Base-by-base conservation (phyloP, 2,797 vertebrate genomes). In the Sardinella longiceps region DNA sequence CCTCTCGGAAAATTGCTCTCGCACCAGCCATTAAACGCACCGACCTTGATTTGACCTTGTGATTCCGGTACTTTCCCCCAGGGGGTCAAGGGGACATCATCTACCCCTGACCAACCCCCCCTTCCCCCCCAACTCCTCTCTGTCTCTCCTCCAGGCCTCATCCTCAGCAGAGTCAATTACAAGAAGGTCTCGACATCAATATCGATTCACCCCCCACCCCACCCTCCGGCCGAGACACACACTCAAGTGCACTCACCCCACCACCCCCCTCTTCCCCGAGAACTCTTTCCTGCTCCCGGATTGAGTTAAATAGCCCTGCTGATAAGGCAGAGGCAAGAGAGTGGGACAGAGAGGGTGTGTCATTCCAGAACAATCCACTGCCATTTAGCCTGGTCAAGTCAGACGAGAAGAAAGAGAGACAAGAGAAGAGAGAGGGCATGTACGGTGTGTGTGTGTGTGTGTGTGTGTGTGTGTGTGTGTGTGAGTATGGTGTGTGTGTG, bases 111-210 rank as follows among this genome's bases (percentile, higher is more conserved):
- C 66, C 66, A 15, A 33, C 14, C 33, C 3, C 33, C 25, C 28
- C 9, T 15, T 15, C 66, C 30, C 12, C 63, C 11, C 30, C 63
- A 14, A 14, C 14, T 14, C 30, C 30, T 2, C 63, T 3, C 12
- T n/a, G n/a, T 3, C 14, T 1, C 60, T 15, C 70, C 70, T n/a
- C 37, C 37, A 77, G 37, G 70, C 70, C 37, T 39, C 5, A 3
- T 77, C 33, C 70, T 43, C 37, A 37, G 18, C 9, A 20, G 70
- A 77, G 70, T 77, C 70, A 77, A 77, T 77, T 77, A 77, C 70
- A 77, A 77, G 70, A 77, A 77, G 70, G 70, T 77, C 70, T 77
- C 20, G 37, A 77, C 70, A 77, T 43, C 70, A 39, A 77, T 77
- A 77, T 77, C 37, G 70, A 77, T 77, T 77, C 70, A 53, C 23